These are phyloP conservation scores for Megaptera novaeangliae DNA, from an alignment of 2,113 vertebrate species.

Conservation along the genomic window DNA sequence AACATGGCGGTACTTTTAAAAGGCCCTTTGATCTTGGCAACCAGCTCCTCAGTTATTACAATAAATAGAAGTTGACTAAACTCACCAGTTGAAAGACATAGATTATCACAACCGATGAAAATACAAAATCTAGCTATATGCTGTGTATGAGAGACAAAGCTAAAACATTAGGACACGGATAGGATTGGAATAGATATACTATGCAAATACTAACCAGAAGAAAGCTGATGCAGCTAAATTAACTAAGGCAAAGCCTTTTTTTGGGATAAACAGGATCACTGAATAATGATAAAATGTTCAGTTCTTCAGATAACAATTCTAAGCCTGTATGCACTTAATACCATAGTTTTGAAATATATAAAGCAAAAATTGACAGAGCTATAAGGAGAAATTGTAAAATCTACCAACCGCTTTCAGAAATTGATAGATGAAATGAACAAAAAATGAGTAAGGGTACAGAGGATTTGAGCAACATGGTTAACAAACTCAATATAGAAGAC, in stretches of 20 bases:
- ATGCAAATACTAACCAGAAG: not conserved
- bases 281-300: not conserved
- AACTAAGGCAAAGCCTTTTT: not conserved
- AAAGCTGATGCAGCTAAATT: not conserved
- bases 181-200: not conserved
- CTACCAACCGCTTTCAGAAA: constrained; percentile 3
- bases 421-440: not conserved
- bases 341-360: not conserved
- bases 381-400: constrained; percentile 10
- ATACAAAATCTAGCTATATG: not conserved
- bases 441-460: not conserved
- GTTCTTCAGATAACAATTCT: not conserved
- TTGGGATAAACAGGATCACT: not conserved
- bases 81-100: constrained; percentile 16
- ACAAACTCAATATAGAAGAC: not conserved
- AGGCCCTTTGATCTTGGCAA: not conserved
- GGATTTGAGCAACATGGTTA: not conserved
- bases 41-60: not conserved
- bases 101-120: constrained; percentile 3
- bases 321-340: not conserved
- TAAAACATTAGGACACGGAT: not conserved
- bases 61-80: not conserved
- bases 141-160: not conserved
- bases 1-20: not conserved
- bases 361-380: not conserved